phyloP scores from a whole-genome alignment of 37 sponge, comb jelly and placozoan genomes.

The Petrosia ficiformis region DNA sequence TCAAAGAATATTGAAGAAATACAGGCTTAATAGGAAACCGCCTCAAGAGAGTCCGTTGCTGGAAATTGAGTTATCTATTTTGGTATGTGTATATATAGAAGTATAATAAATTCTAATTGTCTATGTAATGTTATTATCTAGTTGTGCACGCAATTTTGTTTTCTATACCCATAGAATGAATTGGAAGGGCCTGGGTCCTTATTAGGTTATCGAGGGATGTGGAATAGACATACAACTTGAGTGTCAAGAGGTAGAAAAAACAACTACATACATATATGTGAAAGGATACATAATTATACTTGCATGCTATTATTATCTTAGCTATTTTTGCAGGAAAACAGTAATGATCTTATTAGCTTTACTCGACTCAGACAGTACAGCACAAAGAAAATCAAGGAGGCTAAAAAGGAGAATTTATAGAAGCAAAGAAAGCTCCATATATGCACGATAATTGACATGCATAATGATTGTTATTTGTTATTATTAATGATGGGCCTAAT shows the following conservation, averaged over 20 bases:
- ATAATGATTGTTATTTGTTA: neutral
- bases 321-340: neutral
- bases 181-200: slow-evolving; percentile 7
- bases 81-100: too few relatives aligned
- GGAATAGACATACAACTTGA: neutral
- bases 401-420: slow-evolving; percentile 11
- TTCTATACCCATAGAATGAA: slow-evolving; percentile 3
- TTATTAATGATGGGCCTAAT: slow-evolving; percentile 26
- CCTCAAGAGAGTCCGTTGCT: neutral
- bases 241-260: neutral
- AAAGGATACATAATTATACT: neutral
- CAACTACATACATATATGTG: neutral
- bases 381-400: neutral
- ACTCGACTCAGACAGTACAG: slow-evolving; percentile 15
- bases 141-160: too few relatives aligned
- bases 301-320: neutral
- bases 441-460: neutral
- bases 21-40: neutral
- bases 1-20: neutral
- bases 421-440: neutral
- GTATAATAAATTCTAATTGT: too few relatives aligned
- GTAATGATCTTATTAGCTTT: slow-evolving; percentile 6
- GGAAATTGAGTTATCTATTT: neutral
- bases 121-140: too few relatives aligned
- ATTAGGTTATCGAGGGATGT: slow-evolving; percentile 15